A percentile compares a stretch with the other conserved stretches of the same genome.
Conservation (phyloP, 1,140 invertebrate genomes). For the Macrotrachela quadricornifera region DNA sequence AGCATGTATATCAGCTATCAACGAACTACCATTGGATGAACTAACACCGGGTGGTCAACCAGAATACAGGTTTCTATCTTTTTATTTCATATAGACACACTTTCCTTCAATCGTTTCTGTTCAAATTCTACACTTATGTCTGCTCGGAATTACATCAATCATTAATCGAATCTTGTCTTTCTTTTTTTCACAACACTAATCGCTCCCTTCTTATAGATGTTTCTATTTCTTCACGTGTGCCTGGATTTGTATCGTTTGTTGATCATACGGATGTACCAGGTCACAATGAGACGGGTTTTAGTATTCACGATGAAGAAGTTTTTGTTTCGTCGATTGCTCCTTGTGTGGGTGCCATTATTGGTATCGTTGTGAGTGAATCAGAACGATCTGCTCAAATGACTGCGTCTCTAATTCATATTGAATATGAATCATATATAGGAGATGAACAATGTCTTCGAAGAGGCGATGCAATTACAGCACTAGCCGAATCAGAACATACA, state of each 20-base stretch:
- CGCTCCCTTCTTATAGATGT: no score
- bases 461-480: constrained; percentile 4
- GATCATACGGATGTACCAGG: constrained; percentile 23
- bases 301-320: background rate
- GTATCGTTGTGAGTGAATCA: constrained; percentile 42
- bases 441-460: constrained; percentile 7
- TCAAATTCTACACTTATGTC: no score
- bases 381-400: constrained; percentile 40
- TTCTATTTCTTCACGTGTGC: background rate
- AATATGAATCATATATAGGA: constrained; percentile 30
- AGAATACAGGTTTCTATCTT: no score
- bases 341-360: constrained; percentile 45
- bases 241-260: constrained; percentile 19
- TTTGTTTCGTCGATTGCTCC: constrained; percentile 9
- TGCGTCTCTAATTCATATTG: constrained; percentile 40
- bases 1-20: no score
- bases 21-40: no score
- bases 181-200: no score
- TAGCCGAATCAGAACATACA: constrained; percentile 24
- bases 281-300: constrained; percentile 12
- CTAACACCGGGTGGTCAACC: no score
- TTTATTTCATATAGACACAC: no score
- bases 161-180: no score
- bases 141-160: no score
- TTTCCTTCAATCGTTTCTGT: no score